Evolutionary conservation across 1,140 invertebrate species (phyloP).

Genomic region (Glossosoma conforme): DNA sequence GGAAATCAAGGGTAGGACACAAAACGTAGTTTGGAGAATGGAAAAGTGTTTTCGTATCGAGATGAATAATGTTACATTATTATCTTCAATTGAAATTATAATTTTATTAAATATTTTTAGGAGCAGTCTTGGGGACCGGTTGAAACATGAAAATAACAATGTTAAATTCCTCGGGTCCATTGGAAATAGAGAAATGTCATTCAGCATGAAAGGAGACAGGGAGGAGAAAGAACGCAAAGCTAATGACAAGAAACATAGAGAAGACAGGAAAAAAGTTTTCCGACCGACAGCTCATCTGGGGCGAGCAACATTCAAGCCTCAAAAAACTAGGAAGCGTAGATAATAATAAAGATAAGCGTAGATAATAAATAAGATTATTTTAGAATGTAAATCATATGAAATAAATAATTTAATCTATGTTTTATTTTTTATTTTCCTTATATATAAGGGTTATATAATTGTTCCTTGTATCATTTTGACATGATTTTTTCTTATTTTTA

Average conservation of each 20-base stretch:
- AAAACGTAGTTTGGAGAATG: no score
- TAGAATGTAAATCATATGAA: slow-evolving; percentile 2
- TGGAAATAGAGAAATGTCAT: slow-evolving; percentile 75
- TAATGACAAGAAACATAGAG: slow-evolving; percentile 59
- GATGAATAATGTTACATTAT: no score
- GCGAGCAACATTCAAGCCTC: slow-evolving; percentile 28
- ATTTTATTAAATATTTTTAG: slow-evolving; percentile 46
- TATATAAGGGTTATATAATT: not conserved
- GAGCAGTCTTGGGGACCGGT: slow-evolving; percentile 64
- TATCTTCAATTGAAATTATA: slow-evolving; percentile 18
- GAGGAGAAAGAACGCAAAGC: slow-evolving; percentile 50
- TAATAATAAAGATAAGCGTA: slow-evolving; percentile 14
- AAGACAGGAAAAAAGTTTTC: slow-evolving; percentile 66
- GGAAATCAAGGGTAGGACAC: no score
- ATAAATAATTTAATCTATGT: not conserved
- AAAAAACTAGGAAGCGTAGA: slow-evolving; percentile 15
- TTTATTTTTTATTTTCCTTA: slow-evolving; percentile 1
- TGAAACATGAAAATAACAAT: slow-evolving; percentile 54
- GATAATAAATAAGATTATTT: slow-evolving; percentile 11
- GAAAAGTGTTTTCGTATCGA: no score
- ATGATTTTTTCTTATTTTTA: not conserved
- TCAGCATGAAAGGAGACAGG: slow-evolving; percentile 50
- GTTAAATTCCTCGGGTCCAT: slow-evolving; percentile 55
- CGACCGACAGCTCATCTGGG: slow-evolving; percentile 54
- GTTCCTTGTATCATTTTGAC: not conserved